Percentiles rank a stretch among this genome's conserved stretches.
These are phyloP conservation scores for Falco peregrinus DNA, from an alignment of 2,797 vertebrate species.

Conservation along the genomic window DNA sequence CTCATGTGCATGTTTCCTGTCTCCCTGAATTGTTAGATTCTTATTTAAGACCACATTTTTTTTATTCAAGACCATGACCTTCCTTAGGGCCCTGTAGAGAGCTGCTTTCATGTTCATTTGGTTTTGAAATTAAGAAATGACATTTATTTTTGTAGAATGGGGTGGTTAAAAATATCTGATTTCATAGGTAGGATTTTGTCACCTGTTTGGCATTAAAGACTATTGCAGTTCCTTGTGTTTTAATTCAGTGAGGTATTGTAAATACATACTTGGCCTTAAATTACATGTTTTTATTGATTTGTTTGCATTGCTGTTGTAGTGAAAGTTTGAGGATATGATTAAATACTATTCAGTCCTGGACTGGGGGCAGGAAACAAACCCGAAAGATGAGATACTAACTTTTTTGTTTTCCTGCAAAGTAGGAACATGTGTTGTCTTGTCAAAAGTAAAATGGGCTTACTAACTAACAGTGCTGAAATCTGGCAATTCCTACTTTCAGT, in stretches of 20 bases:
- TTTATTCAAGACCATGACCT: neutral
- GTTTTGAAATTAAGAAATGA: neutral
- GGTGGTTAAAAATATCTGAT: neutral
- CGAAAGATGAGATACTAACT: neutral
- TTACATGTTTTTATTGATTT: neutral
- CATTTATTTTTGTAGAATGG: neutral
- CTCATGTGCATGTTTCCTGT: neutral
- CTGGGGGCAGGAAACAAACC: neutral
- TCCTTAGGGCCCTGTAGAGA: neutral
- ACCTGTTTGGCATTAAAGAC: neutral
- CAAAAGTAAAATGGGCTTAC: neutral
- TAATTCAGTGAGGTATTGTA: neutral
- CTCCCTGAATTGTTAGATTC: neutral
- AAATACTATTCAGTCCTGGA: neutral
- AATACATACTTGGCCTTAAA: neutral
- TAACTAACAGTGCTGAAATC: neutral
- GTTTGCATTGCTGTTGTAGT: neutral
- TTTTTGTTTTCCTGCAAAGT: neutral
- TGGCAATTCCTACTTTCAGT: neutral
- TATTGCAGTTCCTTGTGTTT: neutral
- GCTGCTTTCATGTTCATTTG: neutral
- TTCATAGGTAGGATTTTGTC: neutral
- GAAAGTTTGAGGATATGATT: neutral
- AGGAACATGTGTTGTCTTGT: slow-evolving; percentile 20
- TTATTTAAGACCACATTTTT: neutral